Conservation (phyloP, 2,797 vertebrate genomes). For the Sebastiscus albofasciatus region DNA sequence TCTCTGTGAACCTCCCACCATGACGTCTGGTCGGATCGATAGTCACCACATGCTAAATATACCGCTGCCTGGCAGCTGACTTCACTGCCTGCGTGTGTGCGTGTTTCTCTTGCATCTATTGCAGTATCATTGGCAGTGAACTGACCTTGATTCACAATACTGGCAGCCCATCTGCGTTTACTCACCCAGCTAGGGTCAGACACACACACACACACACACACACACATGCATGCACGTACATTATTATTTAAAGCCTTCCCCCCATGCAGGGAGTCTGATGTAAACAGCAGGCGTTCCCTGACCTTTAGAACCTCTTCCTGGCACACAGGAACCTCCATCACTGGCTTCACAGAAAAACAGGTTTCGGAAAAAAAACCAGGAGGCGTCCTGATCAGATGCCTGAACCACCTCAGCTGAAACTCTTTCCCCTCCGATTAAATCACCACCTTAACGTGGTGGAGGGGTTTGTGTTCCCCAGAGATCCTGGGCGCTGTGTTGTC, state of each 20-base stretch:
- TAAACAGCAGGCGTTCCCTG: neutral
- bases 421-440: too few species aligned
- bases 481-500: too few species aligned
- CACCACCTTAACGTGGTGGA: too few species aligned
- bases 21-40: neutral
- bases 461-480: too few species aligned
- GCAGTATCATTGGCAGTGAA: neutral
- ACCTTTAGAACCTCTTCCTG: neutral
- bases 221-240: neutral
- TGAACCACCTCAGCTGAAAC: too few species aligned
- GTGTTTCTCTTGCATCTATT: neutral
- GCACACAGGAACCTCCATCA: neutral
- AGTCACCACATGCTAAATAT: neutral
- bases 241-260: conserved; percentile 4
- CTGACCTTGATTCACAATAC: neutral
- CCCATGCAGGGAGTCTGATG: neutral
- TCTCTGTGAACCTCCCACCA: neutral
- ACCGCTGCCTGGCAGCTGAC: neutral
- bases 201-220: neutral
- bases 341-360: neutral
- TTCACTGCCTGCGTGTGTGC: neutral
- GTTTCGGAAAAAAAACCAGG: neutral
- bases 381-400: too few species aligned
- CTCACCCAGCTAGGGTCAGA: neutral
- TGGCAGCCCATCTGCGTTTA: neutral